phyloP scores from a whole-genome alignment of 1,140 invertebrate genomes.

The Vollenhovia emeryi region DNA sequence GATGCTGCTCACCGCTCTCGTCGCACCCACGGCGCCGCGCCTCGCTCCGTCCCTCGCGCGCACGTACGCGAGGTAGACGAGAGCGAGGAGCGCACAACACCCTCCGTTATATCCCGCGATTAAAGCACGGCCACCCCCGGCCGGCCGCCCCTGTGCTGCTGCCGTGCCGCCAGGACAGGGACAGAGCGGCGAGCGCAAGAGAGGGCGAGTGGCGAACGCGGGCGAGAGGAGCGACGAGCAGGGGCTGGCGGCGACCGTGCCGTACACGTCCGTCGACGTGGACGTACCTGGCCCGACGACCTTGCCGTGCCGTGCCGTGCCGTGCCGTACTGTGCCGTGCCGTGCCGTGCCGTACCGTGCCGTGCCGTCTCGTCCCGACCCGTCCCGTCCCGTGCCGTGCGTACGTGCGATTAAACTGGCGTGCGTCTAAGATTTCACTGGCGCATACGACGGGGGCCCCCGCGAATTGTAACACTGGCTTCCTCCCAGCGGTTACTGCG shows the following conservation, averaged over 20 bases:
- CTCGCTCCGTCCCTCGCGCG: slow-evolving; percentile 47
- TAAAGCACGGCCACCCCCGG: slow-evolving; percentile 45
- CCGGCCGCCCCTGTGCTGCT: slow-evolving; percentile 44
- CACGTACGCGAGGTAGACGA: slow-evolving; percentile 45
- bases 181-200: background rate
- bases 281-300: slow-evolving; percentile 56
- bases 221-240: slow-evolving; percentile 24
- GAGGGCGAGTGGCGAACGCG: slow-evolving; percentile 16
- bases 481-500: slow-evolving; percentile 83
- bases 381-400: slow-evolving; percentile 65
- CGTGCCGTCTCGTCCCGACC: too few relatives aligned
- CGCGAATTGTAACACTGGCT: slow-evolving; percentile 83
- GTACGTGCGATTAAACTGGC: slow-evolving; percentile 72
- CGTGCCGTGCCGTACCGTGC: slow-evolving; percentile 67
- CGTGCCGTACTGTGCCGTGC: slow-evolving; percentile 67
- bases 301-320: slow-evolving; percentile 64
- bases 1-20: slow-evolving; percentile 7
- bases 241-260: slow-evolving; percentile 44
- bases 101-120: slow-evolving; percentile 52
- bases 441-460: slow-evolving; percentile 73
- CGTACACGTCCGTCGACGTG: slow-evolving; percentile 55
- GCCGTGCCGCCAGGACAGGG: slow-evolving; percentile 33
- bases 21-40: slow-evolving; percentile 44
- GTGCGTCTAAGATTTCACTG: slow-evolving; percentile 77
- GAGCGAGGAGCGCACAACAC: slow-evolving; percentile 49